Conservation (phyloP, 1,140 invertebrate genomes). For the Goniozus legneri region DNA sequence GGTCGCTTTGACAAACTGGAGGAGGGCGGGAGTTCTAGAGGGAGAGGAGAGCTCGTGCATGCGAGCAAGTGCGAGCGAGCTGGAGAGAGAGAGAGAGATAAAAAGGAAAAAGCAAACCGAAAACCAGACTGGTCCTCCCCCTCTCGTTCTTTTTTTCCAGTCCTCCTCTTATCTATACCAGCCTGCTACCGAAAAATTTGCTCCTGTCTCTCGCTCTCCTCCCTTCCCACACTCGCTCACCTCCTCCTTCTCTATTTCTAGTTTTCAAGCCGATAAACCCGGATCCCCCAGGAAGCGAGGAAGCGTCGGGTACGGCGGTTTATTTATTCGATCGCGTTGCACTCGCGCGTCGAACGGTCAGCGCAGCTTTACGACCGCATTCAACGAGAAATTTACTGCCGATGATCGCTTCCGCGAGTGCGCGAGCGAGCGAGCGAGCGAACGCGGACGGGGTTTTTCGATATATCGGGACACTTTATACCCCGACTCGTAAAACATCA, state of each 20-base stretch:
- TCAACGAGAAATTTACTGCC: slow-evolving; percentile 19
- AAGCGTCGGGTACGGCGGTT: slow-evolving; percentile 15
- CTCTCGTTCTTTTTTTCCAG: slow-evolving; percentile 18
- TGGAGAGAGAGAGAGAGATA: slow-evolving; percentile 6
- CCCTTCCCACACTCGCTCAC: background rate
- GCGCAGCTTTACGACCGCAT: slow-evolving; percentile 2
- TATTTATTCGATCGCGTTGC: slow-evolving; percentile 20
- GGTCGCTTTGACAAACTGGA: slow-evolving; percentile 46
- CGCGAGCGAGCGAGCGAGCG: no score
- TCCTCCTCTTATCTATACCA: slow-evolving; percentile 5
- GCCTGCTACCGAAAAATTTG: background rate
- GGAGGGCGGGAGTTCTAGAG: slow-evolving; percentile 33
- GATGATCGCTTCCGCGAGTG: slow-evolving; percentile 17
- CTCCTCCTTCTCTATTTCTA: no score
- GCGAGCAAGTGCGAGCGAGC: slow-evolving; percentile 13
- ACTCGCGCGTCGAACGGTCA: slow-evolving; percentile 1
- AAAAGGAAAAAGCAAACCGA: no score
- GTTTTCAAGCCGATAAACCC: slow-evolving; percentile 5
- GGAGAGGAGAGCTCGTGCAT: slow-evolving; percentile 19
- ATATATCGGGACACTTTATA: no score
- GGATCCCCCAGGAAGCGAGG: slow-evolving; percentile 2
- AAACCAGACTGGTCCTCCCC: slow-evolving; percentile 1
- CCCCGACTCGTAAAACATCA: no score
- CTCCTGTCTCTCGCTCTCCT: slow-evolving; percentile 1
- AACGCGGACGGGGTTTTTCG: no score